Percentiles rank a stretch among this genome's conserved stretches.
phyloP scores from a whole-genome alignment of 2,888 invertebrate species.

The Scaptomyza tumidula region DNA sequence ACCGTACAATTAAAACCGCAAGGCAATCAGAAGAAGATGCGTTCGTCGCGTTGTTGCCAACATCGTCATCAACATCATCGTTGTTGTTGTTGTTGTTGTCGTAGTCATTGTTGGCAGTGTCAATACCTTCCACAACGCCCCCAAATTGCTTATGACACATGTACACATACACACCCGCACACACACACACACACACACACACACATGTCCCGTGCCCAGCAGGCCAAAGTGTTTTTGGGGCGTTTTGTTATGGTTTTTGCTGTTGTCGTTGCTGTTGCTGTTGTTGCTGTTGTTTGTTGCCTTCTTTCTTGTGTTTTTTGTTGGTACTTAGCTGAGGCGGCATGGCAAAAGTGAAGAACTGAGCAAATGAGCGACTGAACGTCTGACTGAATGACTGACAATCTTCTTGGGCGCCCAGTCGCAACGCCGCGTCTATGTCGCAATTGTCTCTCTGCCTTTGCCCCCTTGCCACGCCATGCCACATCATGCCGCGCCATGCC shows the following conservation, averaged over 20 bases:
- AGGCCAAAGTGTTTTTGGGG: slow-evolving; percentile 58
- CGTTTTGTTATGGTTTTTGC: slow-evolving; percentile 35
- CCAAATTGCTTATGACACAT: slow-evolving; percentile 56
- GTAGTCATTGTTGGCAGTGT: slow-evolving; percentile 53
- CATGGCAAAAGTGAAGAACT: slow-evolving; percentile 18
- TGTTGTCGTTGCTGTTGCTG: slow-evolving; percentile 5
- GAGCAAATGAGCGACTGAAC: slow-evolving; percentile 22
- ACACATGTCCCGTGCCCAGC: slow-evolving; percentile 48
- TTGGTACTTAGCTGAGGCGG: slow-evolving; percentile 21
- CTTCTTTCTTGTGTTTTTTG: slow-evolving; percentile 17
- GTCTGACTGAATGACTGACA: slow-evolving; percentile 44
- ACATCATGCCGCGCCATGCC: background rate
- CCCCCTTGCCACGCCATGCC: background rate
- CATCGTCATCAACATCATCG: slow-evolving; percentile 20
- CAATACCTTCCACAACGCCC: slow-evolving; percentile 66
- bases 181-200: slow-evolving; percentile 1
- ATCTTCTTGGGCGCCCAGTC: slow-evolving; percentile 78
- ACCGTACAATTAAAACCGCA: slow-evolving; percentile 61
- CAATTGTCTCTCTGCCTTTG: slow-evolving; percentile 67
- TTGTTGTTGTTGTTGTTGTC: slow-evolving; percentile 28
- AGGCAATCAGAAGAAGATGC: slow-evolving; percentile 54
- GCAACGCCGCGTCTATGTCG: slow-evolving; percentile 74
- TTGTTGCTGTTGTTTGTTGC: slow-evolving; percentile 12
- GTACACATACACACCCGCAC: slow-evolving; percentile 11
- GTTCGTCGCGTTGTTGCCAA: slow-evolving; percentile 36